Evolutionary conservation across 2,797 vertebrate genomes (phyloP).

Genomic region (Spinus pinus): DNA sequence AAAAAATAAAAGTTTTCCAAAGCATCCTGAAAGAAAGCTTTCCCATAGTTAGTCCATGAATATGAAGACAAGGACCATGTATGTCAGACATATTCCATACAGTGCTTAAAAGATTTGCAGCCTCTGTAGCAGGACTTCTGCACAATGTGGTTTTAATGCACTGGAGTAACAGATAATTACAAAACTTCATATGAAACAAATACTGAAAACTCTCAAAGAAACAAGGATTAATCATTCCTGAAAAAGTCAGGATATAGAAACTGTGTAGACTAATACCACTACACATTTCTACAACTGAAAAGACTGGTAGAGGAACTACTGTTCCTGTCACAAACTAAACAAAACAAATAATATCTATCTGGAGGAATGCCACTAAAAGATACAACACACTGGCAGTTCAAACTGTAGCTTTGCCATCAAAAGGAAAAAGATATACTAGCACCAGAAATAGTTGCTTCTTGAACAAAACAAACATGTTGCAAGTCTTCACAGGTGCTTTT

Average conservation of each 20-base stretch:
- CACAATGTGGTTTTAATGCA: background rate
- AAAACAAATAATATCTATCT: conserved; percentile 25
- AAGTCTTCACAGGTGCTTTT: conserved; percentile 54
- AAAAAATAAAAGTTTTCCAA: conserved; percentile 8
- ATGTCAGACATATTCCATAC: background rate
- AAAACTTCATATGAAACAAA: background rate
- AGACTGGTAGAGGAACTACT: conserved; percentile 19
- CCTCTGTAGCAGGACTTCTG: background rate
- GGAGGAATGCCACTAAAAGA: conserved; percentile 48
- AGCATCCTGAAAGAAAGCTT: conserved; percentile 41
- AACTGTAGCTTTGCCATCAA: conserved; percentile 24
- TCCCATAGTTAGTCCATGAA: background rate
- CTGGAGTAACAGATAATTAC: background rate
- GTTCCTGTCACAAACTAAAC: conserved; percentile 31
- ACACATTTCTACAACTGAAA: conserved; percentile 19
- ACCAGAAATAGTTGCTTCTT: conserved; percentile 57
- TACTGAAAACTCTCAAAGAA: conserved; percentile 19
- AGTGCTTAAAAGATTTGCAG: background rate
- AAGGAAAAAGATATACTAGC: conserved; percentile 50
- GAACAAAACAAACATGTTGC: conserved; percentile 42
- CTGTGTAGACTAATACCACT: background rate
- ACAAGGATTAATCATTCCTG: background rate
- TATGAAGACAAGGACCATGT: conserved; percentile 16
- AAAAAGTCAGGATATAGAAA: background rate
- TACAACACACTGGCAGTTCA: background rate